These are phyloP conservation scores for Esox niger DNA, from an alignment of 2,113 vertebrate genomes.

Conservation along the genomic window DNA sequence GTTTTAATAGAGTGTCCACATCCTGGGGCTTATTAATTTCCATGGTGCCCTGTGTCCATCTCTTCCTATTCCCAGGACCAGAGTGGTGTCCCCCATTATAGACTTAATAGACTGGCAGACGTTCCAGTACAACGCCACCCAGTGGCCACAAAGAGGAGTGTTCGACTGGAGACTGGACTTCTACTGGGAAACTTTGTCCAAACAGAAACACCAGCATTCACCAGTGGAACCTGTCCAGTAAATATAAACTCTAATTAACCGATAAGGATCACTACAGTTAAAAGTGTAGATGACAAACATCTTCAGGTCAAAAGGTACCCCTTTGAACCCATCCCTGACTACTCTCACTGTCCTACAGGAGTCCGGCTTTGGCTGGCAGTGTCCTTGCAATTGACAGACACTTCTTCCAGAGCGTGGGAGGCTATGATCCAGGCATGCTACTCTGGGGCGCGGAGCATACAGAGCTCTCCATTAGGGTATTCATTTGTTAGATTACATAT, in stretches of 20 bases:
- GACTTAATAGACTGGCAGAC: conserved; percentile 85
- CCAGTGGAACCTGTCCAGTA: conserved; percentile 80
- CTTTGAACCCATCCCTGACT: no score
- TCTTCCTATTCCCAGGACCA: conserved; percentile 69
- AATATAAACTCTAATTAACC: no score
- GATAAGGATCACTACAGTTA: no score
- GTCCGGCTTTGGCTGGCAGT: conserved; percentile 73
- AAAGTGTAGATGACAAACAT: no score
- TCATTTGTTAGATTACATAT: no score
- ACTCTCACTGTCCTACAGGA: no score
- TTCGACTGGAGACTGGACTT: conserved; percentile 89
- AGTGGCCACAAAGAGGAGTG: conserved; percentile 73
- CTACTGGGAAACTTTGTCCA: conserved; percentile 76
- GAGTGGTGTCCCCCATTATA: conserved; percentile 81
- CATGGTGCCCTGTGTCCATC: neutral
- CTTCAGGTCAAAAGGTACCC: no score
- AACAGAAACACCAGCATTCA: conserved; percentile 65
- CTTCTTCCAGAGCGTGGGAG: conserved; percentile 86
- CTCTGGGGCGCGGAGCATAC: conserved; percentile 78
- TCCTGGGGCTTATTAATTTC: no score
- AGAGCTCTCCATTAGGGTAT: no score
- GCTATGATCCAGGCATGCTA: conserved; percentile 83
- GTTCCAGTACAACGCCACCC: conserved; percentile 78
- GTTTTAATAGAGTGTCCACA: no score
- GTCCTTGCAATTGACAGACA: conserved; percentile 81